phyloP scores from a whole-genome alignment of 2,888 invertebrate species.

The Carcina quercana region DNA sequence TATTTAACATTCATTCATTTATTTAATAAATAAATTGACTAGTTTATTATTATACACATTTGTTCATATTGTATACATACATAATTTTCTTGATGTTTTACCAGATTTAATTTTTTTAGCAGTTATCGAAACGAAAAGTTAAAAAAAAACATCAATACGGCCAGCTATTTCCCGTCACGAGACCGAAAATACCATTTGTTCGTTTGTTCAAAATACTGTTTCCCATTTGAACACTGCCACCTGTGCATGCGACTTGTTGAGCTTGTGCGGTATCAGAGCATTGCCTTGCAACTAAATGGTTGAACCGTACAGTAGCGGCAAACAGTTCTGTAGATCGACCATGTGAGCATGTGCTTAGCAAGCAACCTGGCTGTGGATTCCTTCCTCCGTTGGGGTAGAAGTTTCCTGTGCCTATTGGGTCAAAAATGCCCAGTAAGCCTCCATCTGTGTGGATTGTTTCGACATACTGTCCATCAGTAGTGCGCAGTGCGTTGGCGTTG shows the following conservation, averaged over 20 bases:
- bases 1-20: too few relatives aligned
- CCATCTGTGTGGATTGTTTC: conserved; percentile 52
- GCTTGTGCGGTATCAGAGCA: conserved; percentile 30
- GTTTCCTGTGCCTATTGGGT: conserved; percentile 30
- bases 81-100: too few relatives aligned
- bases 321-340: conserved; percentile 35
- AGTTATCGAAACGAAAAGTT: too few relatives aligned
- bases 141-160: too few relatives aligned
- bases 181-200: too few relatives aligned
- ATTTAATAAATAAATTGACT: too few relatives aligned
- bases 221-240: conserved; percentile 34
- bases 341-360: conserved; percentile 41
- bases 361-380: conserved; percentile 45
- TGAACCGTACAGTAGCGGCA: conserved; percentile 34
- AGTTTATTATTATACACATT: too few relatives aligned
- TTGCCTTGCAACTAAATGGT: conserved; percentile 34
- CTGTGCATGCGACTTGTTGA: conserved; percentile 27
- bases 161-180: too few relatives aligned
- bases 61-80: too few relatives aligned
- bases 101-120: too few relatives aligned
- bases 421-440: conserved; percentile 34
- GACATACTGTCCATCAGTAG: conserved; percentile 33
- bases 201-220: conserved; percentile 33
- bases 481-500: conserved; percentile 29
- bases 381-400: conserved; percentile 53